Conservation (phyloP, 2,797 vertebrate species). For the Microcaecilia unicolor region DNA sequence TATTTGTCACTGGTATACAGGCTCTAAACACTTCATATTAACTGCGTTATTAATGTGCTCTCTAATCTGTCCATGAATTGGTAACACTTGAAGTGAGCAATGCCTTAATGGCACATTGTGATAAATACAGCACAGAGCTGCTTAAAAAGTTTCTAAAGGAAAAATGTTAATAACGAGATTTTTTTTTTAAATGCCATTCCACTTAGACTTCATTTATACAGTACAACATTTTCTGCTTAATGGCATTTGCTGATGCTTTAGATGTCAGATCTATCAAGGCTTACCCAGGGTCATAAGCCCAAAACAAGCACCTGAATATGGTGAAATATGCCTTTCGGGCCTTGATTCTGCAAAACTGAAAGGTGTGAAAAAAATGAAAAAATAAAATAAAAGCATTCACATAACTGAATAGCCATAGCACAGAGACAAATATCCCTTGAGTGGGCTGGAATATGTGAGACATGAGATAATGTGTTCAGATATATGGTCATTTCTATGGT, state of each 20-base stretch:
- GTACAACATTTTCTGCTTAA: slow-evolving; percentile 12
- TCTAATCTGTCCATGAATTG: slow-evolving; percentile 69
- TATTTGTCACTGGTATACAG: slow-evolving; percentile 83
- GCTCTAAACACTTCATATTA: slow-evolving; percentile 84
- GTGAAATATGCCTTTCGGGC: too few species aligned
- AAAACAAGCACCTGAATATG: too few species aligned
- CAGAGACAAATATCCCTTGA: too few species aligned
- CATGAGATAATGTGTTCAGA: too few species aligned
- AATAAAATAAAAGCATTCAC: too few species aligned
- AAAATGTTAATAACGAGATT: slow-evolving; percentile 15
- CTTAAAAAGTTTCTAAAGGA: slow-evolving; percentile 27
- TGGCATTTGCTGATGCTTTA: slow-evolving; percentile 19
- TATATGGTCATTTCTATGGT: too few species aligned
- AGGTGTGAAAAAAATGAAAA: too few species aligned
- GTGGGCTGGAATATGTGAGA: too few species aligned
- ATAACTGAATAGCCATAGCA: too few species aligned
- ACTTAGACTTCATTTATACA: slow-evolving; percentile 18
- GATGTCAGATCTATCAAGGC: too few species aligned
- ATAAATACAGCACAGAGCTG: slow-evolving; percentile 34
- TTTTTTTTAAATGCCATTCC: slow-evolving; percentile 12
- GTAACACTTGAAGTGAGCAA: slow-evolving; percentile 39
- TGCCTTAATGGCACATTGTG: slow-evolving; percentile 40
- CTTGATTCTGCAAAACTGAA: too few species aligned
- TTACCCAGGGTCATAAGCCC: too few species aligned
- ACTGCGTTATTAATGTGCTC: slow-evolving; percentile 84